Evolutionary conservation across 1,140 invertebrate species (phyloP), one percentile per base, ranked within the genome.

Genomic region (Wasmannia auropunctata): DNA sequence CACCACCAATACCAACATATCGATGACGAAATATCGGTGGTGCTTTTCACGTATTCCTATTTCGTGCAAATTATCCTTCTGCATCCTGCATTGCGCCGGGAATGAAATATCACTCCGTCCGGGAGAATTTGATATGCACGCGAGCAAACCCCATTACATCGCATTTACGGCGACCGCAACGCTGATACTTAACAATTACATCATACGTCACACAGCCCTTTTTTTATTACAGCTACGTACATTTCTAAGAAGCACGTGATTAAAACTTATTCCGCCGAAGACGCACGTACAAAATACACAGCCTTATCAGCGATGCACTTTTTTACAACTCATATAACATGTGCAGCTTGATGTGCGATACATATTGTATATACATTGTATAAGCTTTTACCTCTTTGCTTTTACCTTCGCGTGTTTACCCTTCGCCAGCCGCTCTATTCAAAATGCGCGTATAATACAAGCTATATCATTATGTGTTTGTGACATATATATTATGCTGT

Each of bases 81-180:
- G 37, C 67, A 58, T 16, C 25, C 51, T 43, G 43, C 19, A 56
- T 81, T 40, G 25, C 19, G n/a, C 37, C 7, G 51, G 65, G 51
- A 83, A 72, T 83, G 79, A 83, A 72, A 83, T 72, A 72, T 72
- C 70, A 60, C 67, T 58, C 63, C 25, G 49, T n/a, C 49, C 19
- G 51, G 37, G 67, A 83, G 70, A 83, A 74, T 83, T 83, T 83
- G 79, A 83, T 83, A 83, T 83, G 60, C 79, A 72, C 25, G 79
- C 49, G 34, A 37, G 14, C 79, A 58, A 67, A 74, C 51, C 79
- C 67, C 19, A 74, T 83, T 83, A 83, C 67, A 58, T 81, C 79
- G 72, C 65, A 37, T 81, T 81, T 81, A 72, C 37, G 79, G 5
- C 79, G 40, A 83, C 67, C 79, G 40, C 79, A 40, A 74, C 67